phyloP scores from a whole-genome alignment of 2,113 vertebrate genomes.

The Theropithecus gelada region DNA sequence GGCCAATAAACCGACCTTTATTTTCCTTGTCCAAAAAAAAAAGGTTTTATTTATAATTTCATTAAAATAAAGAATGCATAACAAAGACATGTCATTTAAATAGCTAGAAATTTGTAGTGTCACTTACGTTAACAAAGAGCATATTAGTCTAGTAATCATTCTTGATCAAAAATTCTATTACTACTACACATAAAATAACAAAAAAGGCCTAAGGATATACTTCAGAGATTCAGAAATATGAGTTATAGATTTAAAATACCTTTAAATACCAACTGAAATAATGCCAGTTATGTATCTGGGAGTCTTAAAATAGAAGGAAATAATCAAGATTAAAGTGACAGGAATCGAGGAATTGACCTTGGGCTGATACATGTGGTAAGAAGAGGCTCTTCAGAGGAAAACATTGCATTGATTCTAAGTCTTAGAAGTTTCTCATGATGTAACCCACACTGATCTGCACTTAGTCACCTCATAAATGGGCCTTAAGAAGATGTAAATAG shows the following conservation, averaged over 20 bases:
- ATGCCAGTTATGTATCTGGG: neutral
- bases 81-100: constrained; percentile 8
- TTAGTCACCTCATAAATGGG: neutral
- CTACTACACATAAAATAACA: neutral
- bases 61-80: neutral
- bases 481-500: neutral
- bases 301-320: constrained; percentile 12
- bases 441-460: neutral
- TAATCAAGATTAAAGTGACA: neutral
- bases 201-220: neutral
- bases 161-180: neutral
- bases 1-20: neutral
- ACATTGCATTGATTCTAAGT: neutral
- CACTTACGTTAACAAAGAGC: neutral
- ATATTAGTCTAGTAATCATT: neutral
- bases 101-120: neutral
- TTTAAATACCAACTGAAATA: neutral
- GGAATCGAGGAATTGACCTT: neutral
- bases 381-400: neutral
- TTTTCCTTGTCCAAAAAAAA: neutral
- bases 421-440: neutral
- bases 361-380: neutral
- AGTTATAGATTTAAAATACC: neutral
- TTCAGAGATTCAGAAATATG: neutral
- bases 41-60: neutral